Evolutionary conservation across 2,797 vertebrate genomes (phyloP).

Genomic region (Emys orbicularis): DNA sequence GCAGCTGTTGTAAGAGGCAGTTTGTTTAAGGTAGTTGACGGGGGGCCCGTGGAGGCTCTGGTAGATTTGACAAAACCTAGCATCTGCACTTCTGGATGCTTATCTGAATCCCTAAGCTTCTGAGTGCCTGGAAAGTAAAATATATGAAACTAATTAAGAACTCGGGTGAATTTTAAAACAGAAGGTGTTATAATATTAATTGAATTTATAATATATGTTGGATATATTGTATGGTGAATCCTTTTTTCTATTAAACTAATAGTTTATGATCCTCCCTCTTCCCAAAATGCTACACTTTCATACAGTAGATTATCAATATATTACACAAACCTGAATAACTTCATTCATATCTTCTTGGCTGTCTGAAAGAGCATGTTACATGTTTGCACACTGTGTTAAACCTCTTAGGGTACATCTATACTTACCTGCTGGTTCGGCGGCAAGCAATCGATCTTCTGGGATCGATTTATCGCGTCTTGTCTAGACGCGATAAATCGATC

Average conservation of each 20-base stretch:
- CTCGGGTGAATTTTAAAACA: too few species aligned
- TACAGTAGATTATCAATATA: neutral
- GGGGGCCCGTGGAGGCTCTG: too few species aligned
- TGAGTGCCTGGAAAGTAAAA: neutral
- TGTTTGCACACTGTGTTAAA: neutral
- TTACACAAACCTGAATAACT: neutral
- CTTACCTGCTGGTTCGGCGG: too few species aligned
- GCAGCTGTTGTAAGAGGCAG: neutral
- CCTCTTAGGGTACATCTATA: neutral
- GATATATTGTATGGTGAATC: neutral
- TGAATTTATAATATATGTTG: neutral
- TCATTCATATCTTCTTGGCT: neutral
- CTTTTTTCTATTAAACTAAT: neutral
- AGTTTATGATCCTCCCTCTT: neutral
- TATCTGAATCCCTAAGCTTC: neutral
- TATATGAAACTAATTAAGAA: neutral
- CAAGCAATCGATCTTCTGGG: too few species aligned
- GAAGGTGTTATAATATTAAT: neutral
- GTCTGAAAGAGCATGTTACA: neutral
- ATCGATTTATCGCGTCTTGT: too few species aligned
- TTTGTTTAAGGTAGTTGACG: too few species aligned
- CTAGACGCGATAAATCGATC: too few species aligned
- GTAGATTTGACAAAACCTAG: neutral
- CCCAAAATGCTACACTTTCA: neutral
- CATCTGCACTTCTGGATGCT: neutral